A percentile compares a stretch with the other conserved stretches of the same genome.
Conservation (phyloP, 2,888 invertebrate genomes). For the Rhaphigaster nebulosa region DNA sequence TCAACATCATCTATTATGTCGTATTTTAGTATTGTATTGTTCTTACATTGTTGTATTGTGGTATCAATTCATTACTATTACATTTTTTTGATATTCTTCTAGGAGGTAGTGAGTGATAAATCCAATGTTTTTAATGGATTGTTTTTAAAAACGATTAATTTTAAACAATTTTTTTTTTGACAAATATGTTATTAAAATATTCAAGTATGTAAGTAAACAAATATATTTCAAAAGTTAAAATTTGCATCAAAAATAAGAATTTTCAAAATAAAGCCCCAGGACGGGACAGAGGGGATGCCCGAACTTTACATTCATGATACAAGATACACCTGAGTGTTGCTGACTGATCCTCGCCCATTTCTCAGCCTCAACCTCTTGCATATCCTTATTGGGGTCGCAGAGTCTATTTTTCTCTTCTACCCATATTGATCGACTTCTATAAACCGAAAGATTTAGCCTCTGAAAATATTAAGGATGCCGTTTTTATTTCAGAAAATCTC, state of each 20-base stretch:
- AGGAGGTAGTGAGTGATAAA: too few relatives aligned
- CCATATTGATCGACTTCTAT: background rate
- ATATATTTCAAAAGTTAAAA: background rate
- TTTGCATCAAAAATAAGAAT: background rate
- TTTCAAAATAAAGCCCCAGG: background rate
- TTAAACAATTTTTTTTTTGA: too few relatives aligned
- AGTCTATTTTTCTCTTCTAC: background rate
- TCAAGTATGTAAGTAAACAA: too few relatives aligned
- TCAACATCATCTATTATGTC: too few relatives aligned
- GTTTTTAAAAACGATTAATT: too few relatives aligned
- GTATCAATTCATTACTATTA: too few relatives aligned
- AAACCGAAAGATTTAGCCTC: background rate
- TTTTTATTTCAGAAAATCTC: background rate
- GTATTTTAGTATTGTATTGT: too few relatives aligned
- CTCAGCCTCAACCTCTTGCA: constrained; percentile 11
- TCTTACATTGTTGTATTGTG: too few relatives aligned
- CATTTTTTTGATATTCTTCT: too few relatives aligned
- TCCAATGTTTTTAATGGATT: too few relatives aligned
- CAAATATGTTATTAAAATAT: too few relatives aligned
- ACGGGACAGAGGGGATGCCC: background rate
- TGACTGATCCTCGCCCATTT: background rate
- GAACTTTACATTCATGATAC: background rate
- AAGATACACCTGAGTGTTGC: background rate
- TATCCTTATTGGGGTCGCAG: background rate
- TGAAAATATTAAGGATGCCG: background rate